A percentile compares a stretch with the other conserved stretches of the same genome.
Conservation (phyloP, 2,888 invertebrate species). For the Argyresthia goedartella region DNA sequence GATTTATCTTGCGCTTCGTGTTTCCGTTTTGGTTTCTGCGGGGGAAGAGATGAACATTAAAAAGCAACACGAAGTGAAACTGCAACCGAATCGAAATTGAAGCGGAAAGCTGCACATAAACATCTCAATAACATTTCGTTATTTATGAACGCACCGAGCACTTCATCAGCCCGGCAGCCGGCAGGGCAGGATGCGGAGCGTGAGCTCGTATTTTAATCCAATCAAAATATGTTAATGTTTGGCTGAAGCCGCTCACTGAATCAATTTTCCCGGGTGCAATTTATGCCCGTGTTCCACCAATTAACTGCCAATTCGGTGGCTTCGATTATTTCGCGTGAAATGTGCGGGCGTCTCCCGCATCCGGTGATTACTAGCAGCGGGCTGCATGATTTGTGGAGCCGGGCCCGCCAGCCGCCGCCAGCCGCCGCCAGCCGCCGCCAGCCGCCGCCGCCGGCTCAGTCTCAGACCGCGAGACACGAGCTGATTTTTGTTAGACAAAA, state of each 20-base stretch:
- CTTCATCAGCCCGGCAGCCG: conserved; percentile 39
- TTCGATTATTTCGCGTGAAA: conserved; percentile 67
- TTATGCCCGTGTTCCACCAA: conserved; percentile 62
- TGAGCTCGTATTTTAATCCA: conserved; percentile 48
- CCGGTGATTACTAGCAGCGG: conserved; percentile 54
- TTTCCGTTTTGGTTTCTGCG: conserved; percentile 21
- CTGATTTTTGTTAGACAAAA: conserved; percentile 66
- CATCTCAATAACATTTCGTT: conserved; percentile 29
- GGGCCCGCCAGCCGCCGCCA: conserved; percentile 32
- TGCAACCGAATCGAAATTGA: too few relatives aligned
- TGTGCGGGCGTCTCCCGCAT: conserved; percentile 68
- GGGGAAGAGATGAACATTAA: too few relatives aligned
- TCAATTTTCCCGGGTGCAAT: conserved; percentile 59
- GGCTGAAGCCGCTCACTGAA: conserved; percentile 38
- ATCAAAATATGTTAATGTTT: conserved; percentile 62
- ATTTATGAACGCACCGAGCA: conserved; percentile 43
- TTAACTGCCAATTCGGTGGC: conserved; percentile 70
- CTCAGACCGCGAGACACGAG: too few relatives aligned
- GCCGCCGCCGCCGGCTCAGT: conserved; percentile 25
- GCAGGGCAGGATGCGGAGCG: conserved; percentile 35
- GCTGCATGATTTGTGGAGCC: conserved; percentile 61
- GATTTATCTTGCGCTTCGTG: conserved; percentile 36
- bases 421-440: too few relatives aligned
- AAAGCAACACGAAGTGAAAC: too few relatives aligned
- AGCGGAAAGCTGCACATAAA: conserved; percentile 16